Evolutionary conservation across 2,113 vertebrate species (phyloP), one percentile per base, ranked within the genome.

Genomic region (Sarotherodon lohbergeri): DNA sequence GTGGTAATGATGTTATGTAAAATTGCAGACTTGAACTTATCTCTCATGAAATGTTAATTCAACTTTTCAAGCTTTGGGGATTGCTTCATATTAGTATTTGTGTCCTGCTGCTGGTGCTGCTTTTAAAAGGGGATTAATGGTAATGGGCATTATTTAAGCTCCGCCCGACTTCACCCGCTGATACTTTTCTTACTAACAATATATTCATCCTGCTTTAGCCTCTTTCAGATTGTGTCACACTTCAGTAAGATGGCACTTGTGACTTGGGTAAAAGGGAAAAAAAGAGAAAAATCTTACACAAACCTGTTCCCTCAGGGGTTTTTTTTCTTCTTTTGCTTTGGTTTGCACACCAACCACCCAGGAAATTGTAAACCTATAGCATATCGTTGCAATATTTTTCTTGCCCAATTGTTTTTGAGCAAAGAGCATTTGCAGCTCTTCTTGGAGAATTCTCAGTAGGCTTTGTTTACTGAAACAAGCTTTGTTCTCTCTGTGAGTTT

Each of bases 71-170:
- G 34, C 48, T 55, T 55, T 59, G 27, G 19, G 36, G 9, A 61
- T 73, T 55, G 36, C 76, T 78, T 29, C 55, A 14, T 57, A 32
- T 66, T 68, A 52, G 59, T 54, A 10, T 57, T 76, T 84, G 11
- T 12, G 48, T 41, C 50, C 50, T 43, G 32, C 83, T 80, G 52
- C 79, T 82, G 79, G 81, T 84, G 68, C 81, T 82, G 80, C 82
- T 89, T 90, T 87, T 46, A 54, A 83, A 85, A 87, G 54, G 48
- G 80, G 86, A 89, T 90, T 80, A 89, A 55, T 78, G 34, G 46
- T 54, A 57, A 83, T 56, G 71, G 68, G 3, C 7, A 10, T 85
- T 87, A 68, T 83, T 87, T 57, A 84, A 89, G 48, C 85, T 52
- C 52, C 22, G 19, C 50, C 32, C 48, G 2, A 81, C 82, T 85